Base-by-base conservation (phyloP, 2,888 invertebrate genomes). In the Campopleginae sp. region DNA sequence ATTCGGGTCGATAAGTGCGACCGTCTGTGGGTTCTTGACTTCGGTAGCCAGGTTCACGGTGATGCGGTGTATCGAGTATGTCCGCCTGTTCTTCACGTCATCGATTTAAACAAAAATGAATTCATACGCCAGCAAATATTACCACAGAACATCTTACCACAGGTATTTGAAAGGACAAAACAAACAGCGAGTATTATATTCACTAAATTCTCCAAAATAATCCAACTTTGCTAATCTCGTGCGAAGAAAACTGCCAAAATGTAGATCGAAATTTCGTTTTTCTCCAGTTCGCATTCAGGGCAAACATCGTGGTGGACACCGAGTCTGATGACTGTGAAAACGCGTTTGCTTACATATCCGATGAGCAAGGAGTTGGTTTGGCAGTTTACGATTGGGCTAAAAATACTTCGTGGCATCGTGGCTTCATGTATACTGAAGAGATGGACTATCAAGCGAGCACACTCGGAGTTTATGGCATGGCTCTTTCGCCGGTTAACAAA, bases 221-320 rank as follows among this genome's bases (percentile, higher is more conserved):
- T 54, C 2, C 2, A 8, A 51, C 23, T 23, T 48, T 12, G 12
- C 3, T 27, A 58, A 27, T 27, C 23, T 54, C 23, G 23, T 54
- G 23, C 23, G 2, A 10, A 23, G 4, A 27, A 14, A 8, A 12
- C 0, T 58, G 27, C 14, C 2, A 14, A 58, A 58, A 58, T 27
- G 12, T 58, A 27, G 7, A 58, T 27, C 27, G 14, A 58, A 6
- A 0, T 58, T 14, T 14, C 10, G 1, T 58, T 6, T 19, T 8
- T 27, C 31, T n/a, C 33, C 27, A 46, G 70, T 31, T 17, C n/a
- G 8, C 48, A 14, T 48, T 70, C 5, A 46, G 19, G 12, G 70
- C 46, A 27, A 70, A 70, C 31, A 70, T 70, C 48, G 70, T 27
- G 2, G 70, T 70, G n/a, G 70, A 46, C 27, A 6, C 27, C n/a